phyloP scores from a whole-genome alignment of 2,888 invertebrate species.

The Parnassius mnemosyne region DNA sequence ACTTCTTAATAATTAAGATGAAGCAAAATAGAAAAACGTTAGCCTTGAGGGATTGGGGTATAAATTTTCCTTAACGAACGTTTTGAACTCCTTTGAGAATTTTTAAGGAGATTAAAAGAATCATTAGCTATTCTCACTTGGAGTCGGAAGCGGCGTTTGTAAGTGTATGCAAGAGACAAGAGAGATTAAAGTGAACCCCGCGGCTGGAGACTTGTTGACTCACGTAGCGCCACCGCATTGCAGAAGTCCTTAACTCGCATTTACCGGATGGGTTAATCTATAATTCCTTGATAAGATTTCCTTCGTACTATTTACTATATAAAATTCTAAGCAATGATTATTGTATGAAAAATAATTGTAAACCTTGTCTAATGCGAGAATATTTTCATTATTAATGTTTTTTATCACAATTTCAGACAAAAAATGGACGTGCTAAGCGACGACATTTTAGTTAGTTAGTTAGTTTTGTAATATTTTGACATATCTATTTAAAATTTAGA shows the following conservation, averaged over 20 bases:
- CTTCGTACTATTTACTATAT: no score
- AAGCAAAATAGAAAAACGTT: slow-evolving; percentile 28
- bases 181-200: slow-evolving; percentile 64
- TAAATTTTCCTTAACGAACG: slow-evolving; percentile 40
- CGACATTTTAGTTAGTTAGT: no score
- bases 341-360: no score
- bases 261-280: slow-evolving; percentile 1
- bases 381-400: no score
- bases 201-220: slow-evolving; percentile 41
- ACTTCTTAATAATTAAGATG: slow-evolving; percentile 27
- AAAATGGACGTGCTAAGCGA: no score
- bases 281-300: not conserved
- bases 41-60: slow-evolving; percentile 37
- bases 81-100: slow-evolving; percentile 70
- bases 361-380: no score
- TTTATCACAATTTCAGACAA: no score
- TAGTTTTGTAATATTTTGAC: no score
- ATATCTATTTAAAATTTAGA: no score
- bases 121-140: slow-evolving; percentile 74
- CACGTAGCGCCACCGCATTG: slow-evolving; percentile 12
- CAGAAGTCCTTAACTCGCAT: slow-evolving; percentile 4
- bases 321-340: no score
- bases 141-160: slow-evolving; percentile 33
- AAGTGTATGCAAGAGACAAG: slow-evolving; percentile 58
- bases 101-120: slow-evolving; percentile 73